Evolutionary conservation across 2,888 invertebrate genomes (phyloP).

Genomic region (Oxycera nigricornis): DNA sequence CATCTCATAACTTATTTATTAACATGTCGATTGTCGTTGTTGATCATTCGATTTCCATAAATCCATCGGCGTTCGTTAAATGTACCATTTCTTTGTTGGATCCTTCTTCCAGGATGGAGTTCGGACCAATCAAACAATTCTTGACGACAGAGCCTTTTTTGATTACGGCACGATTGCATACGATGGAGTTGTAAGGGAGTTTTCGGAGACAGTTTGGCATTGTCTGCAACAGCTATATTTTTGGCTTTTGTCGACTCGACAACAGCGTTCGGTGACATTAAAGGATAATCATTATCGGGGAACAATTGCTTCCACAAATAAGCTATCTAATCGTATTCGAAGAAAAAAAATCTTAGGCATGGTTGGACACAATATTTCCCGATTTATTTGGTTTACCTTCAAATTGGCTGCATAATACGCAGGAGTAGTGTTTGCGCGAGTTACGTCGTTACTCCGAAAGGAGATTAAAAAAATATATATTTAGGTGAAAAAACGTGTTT

Average conservation of each 20-base stretch:
- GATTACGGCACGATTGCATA: conserved; percentile 59
- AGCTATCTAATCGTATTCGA: conserved; percentile 63
- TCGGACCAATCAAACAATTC: conserved; percentile 60
- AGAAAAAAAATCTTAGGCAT: neutral
- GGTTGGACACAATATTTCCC: too few species aligned
- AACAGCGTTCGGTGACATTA: conserved; percentile 69
- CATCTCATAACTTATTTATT: neutral
- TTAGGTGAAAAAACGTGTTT: too few species aligned
- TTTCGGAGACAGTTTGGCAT: conserved; percentile 79
- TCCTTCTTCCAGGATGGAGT: conserved; percentile 58
- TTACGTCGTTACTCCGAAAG: too few species aligned
- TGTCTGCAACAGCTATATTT: conserved; percentile 76
- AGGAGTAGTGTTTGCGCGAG: conserved; percentile 85
- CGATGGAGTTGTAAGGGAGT: conserved; percentile 71
- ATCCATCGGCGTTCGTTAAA: conserved; percentile 61
- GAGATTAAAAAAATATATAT: too few species aligned
- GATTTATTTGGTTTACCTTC: conserved; percentile 73
- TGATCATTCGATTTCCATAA: conserved; percentile 61
- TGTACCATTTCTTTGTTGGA: conserved; percentile 55
- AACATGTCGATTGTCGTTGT: too few species aligned
- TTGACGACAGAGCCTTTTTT: conserved; percentile 57
- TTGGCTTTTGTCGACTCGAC: conserved; percentile 80
- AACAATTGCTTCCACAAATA: conserved; percentile 69
- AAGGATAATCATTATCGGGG: conserved; percentile 61
- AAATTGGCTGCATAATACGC: conserved; percentile 82